Evolutionary conservation across 2,113 vertebrate genomes (phyloP).

Genomic region (Lepisosteus osseus): DNA sequence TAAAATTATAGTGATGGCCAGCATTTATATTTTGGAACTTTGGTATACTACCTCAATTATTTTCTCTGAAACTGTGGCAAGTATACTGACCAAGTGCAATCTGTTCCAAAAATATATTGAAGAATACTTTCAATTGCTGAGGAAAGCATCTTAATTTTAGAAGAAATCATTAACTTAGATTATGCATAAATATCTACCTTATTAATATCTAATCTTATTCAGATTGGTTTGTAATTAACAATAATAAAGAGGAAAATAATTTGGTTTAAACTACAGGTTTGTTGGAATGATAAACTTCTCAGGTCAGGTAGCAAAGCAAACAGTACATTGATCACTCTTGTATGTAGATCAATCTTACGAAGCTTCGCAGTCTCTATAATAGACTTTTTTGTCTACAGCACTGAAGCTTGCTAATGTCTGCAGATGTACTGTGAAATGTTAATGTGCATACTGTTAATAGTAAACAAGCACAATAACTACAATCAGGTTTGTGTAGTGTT

Average conservation of each 20-base stretch:
- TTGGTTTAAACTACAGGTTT: not conserved
- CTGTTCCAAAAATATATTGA: too few species aligned
- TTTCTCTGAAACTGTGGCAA: too few species aligned
- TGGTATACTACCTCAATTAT: too few species aligned
- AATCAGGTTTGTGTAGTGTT: not conserved
- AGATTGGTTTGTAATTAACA: too few species aligned
- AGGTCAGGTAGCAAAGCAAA: conserved; percentile 24
- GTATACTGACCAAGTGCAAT: too few species aligned
- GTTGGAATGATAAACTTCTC: conserved; percentile 32
- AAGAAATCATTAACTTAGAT: too few species aligned
- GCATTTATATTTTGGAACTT: too few species aligned
- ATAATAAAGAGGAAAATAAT: not conserved
- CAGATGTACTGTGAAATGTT: conserved; percentile 16
- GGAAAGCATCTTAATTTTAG: too few species aligned
- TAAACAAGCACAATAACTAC: not conserved
- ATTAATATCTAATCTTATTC: too few species aligned
- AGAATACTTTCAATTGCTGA: too few species aligned
- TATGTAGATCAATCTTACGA: conserved; percentile 29
- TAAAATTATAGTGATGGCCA: too few species aligned
- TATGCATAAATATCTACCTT: too few species aligned
- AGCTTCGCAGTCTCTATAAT: conserved; percentile 32
- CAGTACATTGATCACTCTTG: conserved; percentile 31
- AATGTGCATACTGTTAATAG: not conserved
- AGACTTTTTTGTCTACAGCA: conserved; percentile 26
- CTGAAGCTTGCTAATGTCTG: conserved; percentile 3